Conservation (phyloP, 2,888 invertebrate species). For the Drosophila atroscutellata region DNA sequence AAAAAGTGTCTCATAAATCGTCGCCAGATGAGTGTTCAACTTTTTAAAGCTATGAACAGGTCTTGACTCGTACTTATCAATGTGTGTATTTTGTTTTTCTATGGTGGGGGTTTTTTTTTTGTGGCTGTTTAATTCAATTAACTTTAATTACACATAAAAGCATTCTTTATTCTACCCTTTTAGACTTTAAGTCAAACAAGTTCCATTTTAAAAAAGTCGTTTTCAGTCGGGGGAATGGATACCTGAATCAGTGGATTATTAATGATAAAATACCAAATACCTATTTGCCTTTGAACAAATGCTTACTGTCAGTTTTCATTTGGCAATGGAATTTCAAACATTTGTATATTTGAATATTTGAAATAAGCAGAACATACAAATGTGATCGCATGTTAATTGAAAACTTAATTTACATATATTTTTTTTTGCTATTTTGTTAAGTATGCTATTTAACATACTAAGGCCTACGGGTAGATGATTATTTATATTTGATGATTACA, state of each 20-base stretch:
- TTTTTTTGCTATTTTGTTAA: no score
- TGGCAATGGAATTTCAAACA: slow-evolving; percentile 10
- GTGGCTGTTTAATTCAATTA: slow-evolving; percentile 72
- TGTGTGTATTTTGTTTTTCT: slow-evolving; percentile 12
- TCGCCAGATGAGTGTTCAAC: slow-evolving; percentile 55
- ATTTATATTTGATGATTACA: not conserved
- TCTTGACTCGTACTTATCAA: slow-evolving; percentile 52
- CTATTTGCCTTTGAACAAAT: slow-evolving; percentile 15
- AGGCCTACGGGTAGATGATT: not conserved
- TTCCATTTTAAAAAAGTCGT: slow-evolving; percentile 69
- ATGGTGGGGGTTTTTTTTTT: slow-evolving; percentile 11
- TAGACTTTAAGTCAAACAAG: slow-evolving; percentile 65
- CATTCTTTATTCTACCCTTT: slow-evolving; percentile 48
- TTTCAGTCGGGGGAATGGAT: slow-evolving; percentile 15
- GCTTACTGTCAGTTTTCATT: not conserved
- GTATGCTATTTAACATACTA: no score
- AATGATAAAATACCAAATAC: slow-evolving; percentile 6
- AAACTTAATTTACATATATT: not conserved
- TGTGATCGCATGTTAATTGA: not conserved
- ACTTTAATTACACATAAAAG: slow-evolving; percentile 73
- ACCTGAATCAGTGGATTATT: slow-evolving; percentile 12
- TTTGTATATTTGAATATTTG: not conserved
- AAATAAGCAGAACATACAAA: not conserved
- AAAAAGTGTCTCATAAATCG: slow-evolving; percentile 68
- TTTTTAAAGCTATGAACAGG: slow-evolving; percentile 40